These are phyloP conservation scores for Epistrophe eligans DNA, from an alignment of 2,888 invertebrate species.

Conservation along the genomic window DNA sequence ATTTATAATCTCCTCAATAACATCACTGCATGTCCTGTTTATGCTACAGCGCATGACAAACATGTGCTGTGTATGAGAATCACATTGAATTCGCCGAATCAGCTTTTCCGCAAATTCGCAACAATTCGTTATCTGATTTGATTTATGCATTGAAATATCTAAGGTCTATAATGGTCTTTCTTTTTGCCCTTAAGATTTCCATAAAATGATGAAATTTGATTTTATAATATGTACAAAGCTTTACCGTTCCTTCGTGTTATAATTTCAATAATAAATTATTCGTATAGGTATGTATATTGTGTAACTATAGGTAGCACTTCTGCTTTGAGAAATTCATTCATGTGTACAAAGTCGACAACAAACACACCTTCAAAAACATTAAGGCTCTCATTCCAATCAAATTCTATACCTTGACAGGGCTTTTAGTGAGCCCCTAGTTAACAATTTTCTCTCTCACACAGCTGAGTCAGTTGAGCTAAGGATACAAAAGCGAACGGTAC, in stretches of 20 bases:
- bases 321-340: slow-evolving; percentile 60
- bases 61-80: slow-evolving; percentile 11
- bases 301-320: slow-evolving; percentile 4
- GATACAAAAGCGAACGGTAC: slow-evolving; percentile 81
- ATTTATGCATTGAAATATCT: not conserved
- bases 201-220: not conserved
- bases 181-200: not conserved
- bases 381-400: slow-evolving; percentile 41
- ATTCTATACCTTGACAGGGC: slow-evolving; percentile 68
- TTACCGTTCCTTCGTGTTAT: not conserved
- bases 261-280: not conserved
- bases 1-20: not conserved
- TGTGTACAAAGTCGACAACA: slow-evolving; percentile 64
- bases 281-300: not conserved
- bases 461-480: slow-evolving; percentile 82
- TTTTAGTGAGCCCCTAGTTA: slow-evolving; percentile 69
- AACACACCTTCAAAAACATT: slow-evolving; percentile 62
- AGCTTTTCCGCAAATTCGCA: not conserved
- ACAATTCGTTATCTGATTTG: not conserved
- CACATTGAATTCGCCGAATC: slow-evolving; percentile 18
- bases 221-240: not conserved
- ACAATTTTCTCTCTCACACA: slow-evolving; percentile 71
- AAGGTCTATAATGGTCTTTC: not conserved
- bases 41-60: slow-evolving; percentile 13
- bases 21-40: not conserved